phyloP scores from a whole-genome alignment of 1,140 invertebrate species.

The Macrocentrus cingulum region DNA sequence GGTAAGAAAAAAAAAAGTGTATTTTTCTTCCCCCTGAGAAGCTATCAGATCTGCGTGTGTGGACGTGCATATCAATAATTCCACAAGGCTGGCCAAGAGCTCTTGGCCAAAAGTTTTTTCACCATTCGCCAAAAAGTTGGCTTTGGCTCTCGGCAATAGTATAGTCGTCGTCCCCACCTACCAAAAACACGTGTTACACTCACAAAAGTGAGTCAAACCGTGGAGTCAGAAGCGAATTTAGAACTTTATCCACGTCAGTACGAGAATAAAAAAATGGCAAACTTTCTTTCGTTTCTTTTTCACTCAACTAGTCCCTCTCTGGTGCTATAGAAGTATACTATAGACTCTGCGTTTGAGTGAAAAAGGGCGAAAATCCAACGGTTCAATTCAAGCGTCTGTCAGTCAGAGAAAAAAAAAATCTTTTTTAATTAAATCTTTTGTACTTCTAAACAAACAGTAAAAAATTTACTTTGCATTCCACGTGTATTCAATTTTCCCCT shows the following conservation, averaged over 20 bases:
- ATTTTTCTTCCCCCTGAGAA: no score
- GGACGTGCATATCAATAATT: not conserved
- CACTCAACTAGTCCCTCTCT: not conserved
- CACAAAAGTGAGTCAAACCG: conserved; percentile 20
- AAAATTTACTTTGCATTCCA: conserved; percentile 2
- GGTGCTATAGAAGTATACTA: not conserved
- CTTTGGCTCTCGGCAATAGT: conserved; percentile 1
- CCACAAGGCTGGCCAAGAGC: not conserved
- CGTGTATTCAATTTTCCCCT: conserved; percentile 5
- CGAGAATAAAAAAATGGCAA: no score
- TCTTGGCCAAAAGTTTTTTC: not conserved
- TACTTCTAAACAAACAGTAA: conserved; percentile 2
- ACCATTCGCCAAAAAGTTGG: not conserved
- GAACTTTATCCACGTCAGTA: conserved; percentile 20
- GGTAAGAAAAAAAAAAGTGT: not conserved
- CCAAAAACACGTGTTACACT: conserved; percentile 15
- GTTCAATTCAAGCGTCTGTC: not conserved
- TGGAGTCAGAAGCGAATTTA: conserved; percentile 12
- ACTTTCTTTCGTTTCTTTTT: not conserved
- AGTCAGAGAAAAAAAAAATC: conserved; percentile 11
- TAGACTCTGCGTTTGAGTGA: not conserved
- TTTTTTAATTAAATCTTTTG: conserved; percentile 26
- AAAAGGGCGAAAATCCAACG: not conserved
- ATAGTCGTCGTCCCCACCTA: not conserved
- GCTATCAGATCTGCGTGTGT: no score